Evolutionary conservation across 2,888 invertebrate species (phyloP), one percentile per base, ranked within the genome.

Genomic region (Acanthococcus lagerstroemiae): DNA sequence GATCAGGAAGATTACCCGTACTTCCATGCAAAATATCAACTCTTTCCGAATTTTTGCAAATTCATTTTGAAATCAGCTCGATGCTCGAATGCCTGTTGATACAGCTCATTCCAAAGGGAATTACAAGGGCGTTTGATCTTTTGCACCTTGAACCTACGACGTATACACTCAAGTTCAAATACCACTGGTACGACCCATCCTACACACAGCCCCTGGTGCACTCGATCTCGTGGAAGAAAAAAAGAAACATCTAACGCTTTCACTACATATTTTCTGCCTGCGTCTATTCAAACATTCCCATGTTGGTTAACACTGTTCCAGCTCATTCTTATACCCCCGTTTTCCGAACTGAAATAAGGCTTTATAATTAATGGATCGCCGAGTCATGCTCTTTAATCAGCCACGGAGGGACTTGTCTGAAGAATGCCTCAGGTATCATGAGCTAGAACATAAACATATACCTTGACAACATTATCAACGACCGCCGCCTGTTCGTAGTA

Each of bases 301-400:
- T 63, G 63, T 63, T 63, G 54, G 63, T 63, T 63, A 63, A 63
- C 63, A 63, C 63, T 63, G 63, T 54, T 61, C 22, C 52, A 30
- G 37, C 54, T 54, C 54, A 60, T 26, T 63, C 37, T 24, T 46
- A 48, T 50, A 48, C 46, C 50, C 54, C 50, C 21, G 27, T 63
- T 63, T 63, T 63, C 63, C 63, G 54, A 63, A 63, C 63, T 63
- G 63, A 63, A 63, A 63, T 63, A 63, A 63, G 63, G 63, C 63
- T 54, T 63, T 63, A 63, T 63, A 63, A 63, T 63, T 63, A 63
- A 63, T 63, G 63, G 63, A 63, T 63, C 63, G 63, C 63, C 63
- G 63, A 63, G 63, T 63, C 63, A 63, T 63, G 63, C 63, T 63
- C 63, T 63, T 63, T 63, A 63, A 63, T 63, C 63, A 63, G 63